Conservation (phyloP, 2,113 vertebrate genomes). For the Erpornis zantholeuca region DNA sequence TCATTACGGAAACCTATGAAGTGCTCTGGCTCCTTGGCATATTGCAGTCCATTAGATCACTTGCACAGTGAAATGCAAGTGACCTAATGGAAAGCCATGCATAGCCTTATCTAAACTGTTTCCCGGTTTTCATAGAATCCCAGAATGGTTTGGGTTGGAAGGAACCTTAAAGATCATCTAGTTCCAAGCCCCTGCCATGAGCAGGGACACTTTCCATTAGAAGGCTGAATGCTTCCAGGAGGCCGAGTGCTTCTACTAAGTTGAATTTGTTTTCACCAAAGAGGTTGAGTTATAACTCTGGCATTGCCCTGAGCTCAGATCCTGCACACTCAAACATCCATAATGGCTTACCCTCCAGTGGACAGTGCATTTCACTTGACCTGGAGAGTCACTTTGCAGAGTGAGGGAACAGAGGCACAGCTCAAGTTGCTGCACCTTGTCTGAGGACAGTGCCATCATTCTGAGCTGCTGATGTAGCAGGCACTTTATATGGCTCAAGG, state of each 20-base stretch:
- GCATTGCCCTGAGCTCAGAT: background rate
- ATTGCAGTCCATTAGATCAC: background rate
- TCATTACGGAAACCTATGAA: background rate
- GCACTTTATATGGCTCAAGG: background rate
- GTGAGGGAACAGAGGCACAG: background rate
- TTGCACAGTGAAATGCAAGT: background rate
- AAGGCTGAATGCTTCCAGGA: background rate
- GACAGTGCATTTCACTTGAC: background rate
- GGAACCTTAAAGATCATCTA: background rate
- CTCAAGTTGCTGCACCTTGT: background rate
- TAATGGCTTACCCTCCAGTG: rapidly evolving
- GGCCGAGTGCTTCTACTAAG: background rate
- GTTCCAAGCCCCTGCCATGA: background rate
- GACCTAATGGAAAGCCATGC: background rate
- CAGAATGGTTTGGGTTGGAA: background rate
- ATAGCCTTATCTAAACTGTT: background rate
- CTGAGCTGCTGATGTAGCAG: background rate
- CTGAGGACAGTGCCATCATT: background rate
- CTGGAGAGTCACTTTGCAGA: background rate
- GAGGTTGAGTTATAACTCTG: background rate
- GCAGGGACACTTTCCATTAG: background rate
- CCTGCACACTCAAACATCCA: background rate
- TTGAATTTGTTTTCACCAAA: background rate
- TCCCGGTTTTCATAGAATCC: background rate
- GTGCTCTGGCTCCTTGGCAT: background rate